Evolutionary conservation across 1,140 invertebrate species (phyloP), one percentile per base, ranked within the genome.

Genomic region (Gryon sp.): DNA sequence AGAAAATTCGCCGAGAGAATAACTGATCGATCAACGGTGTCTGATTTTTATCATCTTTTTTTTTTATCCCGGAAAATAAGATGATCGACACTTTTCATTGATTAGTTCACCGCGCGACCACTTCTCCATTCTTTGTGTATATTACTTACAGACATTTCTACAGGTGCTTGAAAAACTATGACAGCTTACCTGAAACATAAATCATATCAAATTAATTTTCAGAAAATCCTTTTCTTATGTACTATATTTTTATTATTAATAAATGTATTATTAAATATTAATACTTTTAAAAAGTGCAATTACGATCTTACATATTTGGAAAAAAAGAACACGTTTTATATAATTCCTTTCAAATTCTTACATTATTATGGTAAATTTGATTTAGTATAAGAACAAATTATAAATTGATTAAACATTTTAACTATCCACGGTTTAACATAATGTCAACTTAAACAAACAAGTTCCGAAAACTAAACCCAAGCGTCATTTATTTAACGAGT

Each of bases 11-110:
- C 45, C 15, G 9, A 24, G n/a, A 4, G 45, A 24, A 32, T 45
- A 69, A 22, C 34, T 43, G 53, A 50, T 59, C 45, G 65, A 59
- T 59, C 65, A 69, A 69, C 65, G 65, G 65, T 59, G 60, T 36
- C 26, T 12, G 15, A 60, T 43, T 69, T 69, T 69, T 68, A 40
- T 57, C 22, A 5, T 34, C 32, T 50, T 43, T 2, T 2, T 50
- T 41, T 68, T 20, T n/a, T n/a, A n/a, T 1, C 24, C 22, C 8
- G 24, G 24, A 12, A 57, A 32, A 50, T 40, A 30, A 48, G 65
- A 69, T 69, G 65, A 69, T 59, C 43, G 45, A 50, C 53, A 52
- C 24, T 59, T 69, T 59, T 41, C 65, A 60, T 43, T 69, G 43
- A 59, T 59, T 50, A 48, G 30, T 53, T 48, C 16, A 2, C 38